These are phyloP conservation scores for Rhopalosiphum maidis DNA, from an alignment of 1,140 invertebrate species.

Conservation along the genomic window DNA sequence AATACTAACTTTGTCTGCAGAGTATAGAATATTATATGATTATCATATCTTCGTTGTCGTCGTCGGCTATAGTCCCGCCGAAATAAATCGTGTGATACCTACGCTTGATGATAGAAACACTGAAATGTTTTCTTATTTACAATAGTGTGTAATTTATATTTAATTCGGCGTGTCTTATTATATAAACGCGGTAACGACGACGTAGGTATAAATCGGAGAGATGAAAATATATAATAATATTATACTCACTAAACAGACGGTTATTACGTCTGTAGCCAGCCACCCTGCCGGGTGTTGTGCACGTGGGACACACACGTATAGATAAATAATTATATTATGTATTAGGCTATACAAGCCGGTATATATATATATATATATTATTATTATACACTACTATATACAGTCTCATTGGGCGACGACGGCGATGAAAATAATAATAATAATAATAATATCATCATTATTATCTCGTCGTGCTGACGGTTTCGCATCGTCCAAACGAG, in stretches of 20 bases:
- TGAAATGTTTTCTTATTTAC: background rate
- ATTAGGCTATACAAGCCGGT: background rate
- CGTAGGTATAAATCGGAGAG: background rate
- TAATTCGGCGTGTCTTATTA: constrained; percentile 9
- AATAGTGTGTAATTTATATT: constrained; percentile 30
- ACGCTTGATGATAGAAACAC: background rate
- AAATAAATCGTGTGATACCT: background rate
- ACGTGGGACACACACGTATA: constrained; percentile 25
- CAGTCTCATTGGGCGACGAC: background rate
- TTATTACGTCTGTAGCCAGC: constrained; percentile 28
- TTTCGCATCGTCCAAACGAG: constrained; percentile 53
- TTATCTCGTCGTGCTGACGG: constrained; percentile 37
- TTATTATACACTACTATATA: background rate
- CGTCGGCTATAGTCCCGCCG: background rate
- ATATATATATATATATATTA: constrained; percentile 13
- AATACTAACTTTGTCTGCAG: background rate
- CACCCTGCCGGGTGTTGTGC: constrained; percentile 41
- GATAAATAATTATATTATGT: background rate
- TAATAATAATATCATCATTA: constrained; percentile 26
- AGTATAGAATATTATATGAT: background rate
- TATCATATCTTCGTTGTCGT: background rate
- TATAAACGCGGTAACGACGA: constrained; percentile 37
- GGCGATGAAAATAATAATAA: constrained; percentile 24
- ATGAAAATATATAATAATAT: constrained; percentile 8
- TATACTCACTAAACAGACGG: constrained; percentile 36